Percentiles rank a stretch among this genome's conserved stretches.
phyloP scores from a whole-genome alignment of 1,140 invertebrate species.

The Lordiphosa stackelbergi region DNA sequence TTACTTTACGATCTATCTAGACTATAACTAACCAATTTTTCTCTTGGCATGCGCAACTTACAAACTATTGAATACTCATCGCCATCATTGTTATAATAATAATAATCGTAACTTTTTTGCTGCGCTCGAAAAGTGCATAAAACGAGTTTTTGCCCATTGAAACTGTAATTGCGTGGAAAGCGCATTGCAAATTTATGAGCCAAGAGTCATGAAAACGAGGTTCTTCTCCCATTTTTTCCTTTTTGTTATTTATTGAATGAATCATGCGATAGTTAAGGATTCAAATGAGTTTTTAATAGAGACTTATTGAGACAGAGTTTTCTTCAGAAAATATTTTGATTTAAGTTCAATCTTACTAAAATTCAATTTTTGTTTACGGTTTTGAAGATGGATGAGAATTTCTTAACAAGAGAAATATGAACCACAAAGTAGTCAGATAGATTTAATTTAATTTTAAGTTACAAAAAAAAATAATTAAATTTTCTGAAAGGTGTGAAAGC shows the following conservation, averaged over 20 bases:
- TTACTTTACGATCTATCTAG: conserved; percentile 2
- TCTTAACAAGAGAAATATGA: too few relatives aligned
- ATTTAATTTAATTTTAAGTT: too few relatives aligned
- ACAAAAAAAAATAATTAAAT: too few relatives aligned
- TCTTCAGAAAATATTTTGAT: conserved; percentile 13
- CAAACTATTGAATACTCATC: conserved; percentile 12
- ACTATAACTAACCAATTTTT: neutral
- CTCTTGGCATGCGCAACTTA: conserved; percentile 1
- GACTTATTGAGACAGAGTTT: conserved; percentile 24
- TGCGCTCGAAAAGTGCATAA: conserved; percentile 24
- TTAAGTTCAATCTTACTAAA: conserved; percentile 2
- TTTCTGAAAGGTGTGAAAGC: too few relatives aligned
- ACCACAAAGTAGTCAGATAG: too few relatives aligned
- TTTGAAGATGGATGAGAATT: too few relatives aligned
- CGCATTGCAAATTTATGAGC: conserved; percentile 49
- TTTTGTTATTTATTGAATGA: conserved; percentile 30
- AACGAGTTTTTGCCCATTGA: conserved; percentile 9
- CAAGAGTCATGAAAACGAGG: conserved; percentile 12
- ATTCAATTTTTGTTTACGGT: too few relatives aligned
- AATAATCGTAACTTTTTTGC: conserved; percentile 25
- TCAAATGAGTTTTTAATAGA: conserved; percentile 42
- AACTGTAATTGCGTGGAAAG: conserved; percentile 47
- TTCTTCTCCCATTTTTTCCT: conserved; percentile 26
- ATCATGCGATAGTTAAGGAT: conserved; percentile 25
- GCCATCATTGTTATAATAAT: conserved; percentile 33